phyloP scores from a whole-genome alignment of 2,113 vertebrate genomes.

The Tor tambroides region DNA sequence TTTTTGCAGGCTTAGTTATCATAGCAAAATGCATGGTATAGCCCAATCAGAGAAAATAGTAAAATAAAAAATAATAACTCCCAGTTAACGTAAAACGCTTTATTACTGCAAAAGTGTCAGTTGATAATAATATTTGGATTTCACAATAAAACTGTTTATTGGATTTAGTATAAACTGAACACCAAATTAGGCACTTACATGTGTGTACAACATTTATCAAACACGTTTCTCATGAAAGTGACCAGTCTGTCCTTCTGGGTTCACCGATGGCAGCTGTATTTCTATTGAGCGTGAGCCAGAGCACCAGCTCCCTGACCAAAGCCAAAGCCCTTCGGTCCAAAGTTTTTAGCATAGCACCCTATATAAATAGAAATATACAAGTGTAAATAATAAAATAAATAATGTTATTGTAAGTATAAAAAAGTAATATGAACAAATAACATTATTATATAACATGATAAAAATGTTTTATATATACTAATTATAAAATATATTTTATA shows the following conservation, averaged over 20 bases:
- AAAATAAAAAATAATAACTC: neutral
- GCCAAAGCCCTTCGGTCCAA: conserved; percentile 96
- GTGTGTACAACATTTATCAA: neutral
- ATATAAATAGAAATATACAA: neutral
- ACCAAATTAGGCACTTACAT: neutral
- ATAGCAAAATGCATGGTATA: neutral
- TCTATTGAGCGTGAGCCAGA: conserved; percentile 86
- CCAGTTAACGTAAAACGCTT: neutral
- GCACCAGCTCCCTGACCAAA: conserved; percentile 95
- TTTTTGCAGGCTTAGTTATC: neutral
- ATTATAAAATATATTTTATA: too few relatives aligned
- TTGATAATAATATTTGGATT: neutral
- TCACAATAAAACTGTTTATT: neutral
- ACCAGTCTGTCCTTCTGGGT: neutral
- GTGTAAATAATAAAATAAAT: neutral
- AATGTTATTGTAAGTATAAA: neutral
- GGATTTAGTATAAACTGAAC: neutral
- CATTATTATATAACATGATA: too few relatives aligned
- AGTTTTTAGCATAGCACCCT: conserved; percentile 97
- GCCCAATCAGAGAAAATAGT: neutral
- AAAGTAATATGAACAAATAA: too few relatives aligned
- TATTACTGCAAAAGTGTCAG: neutral
- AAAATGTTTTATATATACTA: too few relatives aligned
- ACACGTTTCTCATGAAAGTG: neutral
- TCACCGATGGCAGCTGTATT: neutral